phyloP scores from a whole-genome alignment of 2,888 invertebrate genomes.

The Brachyopa scutellaris region DNA sequence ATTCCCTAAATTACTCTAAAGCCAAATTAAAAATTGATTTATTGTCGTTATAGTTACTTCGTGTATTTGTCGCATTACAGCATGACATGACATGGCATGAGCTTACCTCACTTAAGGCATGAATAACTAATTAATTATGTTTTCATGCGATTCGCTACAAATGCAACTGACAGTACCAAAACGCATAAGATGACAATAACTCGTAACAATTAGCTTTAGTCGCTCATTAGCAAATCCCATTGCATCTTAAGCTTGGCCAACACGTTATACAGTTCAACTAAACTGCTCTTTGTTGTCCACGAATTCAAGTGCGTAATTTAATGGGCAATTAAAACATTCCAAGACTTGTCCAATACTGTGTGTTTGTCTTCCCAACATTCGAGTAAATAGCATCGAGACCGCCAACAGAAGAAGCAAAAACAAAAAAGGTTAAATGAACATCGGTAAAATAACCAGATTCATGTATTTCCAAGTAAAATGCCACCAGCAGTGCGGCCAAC shows the following conservation, averaged over 20 bases:
- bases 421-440: constrained; percentile 8
- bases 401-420: too few species aligned
- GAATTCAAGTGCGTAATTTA: constrained; percentile 17
- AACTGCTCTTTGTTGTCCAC: not conserved
- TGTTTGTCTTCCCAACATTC: not conserved
- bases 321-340: constrained; percentile 7
- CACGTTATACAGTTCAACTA: constrained; percentile 26
- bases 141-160: too few species aligned
- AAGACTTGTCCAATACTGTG: not conserved
- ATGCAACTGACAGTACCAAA: too few species aligned
- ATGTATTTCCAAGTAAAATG: constrained; percentile 1
- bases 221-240: constrained; percentile 14
- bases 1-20: too few species aligned
- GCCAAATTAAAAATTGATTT: too few species aligned
- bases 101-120: too few species aligned
- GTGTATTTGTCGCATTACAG: too few species aligned
- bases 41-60: too few species aligned
- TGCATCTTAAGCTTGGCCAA: not conserved
- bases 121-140: too few species aligned
- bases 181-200: too few species aligned
- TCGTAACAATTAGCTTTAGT: not conserved
- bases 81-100: too few species aligned
- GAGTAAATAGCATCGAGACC: too few species aligned
- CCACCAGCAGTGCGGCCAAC: not conserved
- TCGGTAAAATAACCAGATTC: constrained; percentile 3